Base-by-base conservation (phyloP, 2,797 vertebrate species). In the Chrysocyon brachyurus region DNA sequence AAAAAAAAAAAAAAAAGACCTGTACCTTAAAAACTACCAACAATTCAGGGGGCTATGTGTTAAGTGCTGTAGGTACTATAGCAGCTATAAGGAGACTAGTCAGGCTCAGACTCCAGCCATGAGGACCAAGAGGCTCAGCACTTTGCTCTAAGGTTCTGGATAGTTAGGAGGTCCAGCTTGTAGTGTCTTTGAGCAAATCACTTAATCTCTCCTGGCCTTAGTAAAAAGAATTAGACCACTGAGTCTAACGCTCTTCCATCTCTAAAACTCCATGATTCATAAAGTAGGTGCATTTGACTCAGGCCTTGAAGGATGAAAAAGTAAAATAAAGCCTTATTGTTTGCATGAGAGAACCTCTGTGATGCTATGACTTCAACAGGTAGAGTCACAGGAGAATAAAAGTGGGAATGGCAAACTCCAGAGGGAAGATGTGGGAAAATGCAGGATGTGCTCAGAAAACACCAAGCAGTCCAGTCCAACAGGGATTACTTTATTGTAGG, bases 301-400 rank as follows among this genome's bases (percentile, higher is more conserved):
- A 86, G 66, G 10, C 52, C n/a, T 94, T 78, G 15, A 92, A 96
- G 57, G 52, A 54, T 75, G 49, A 49, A 75, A 91, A 96, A 87
- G 93, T 78, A 83, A 81, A 75, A 83, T 85, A n/a, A 68, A 94
- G 33, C 21, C 36, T 79, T 68, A 52, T n/a, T 15, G 24, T 77
- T 84, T 84, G 70, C 78, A 54, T 22, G 14, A 61, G 64, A 93
- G 36, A 73, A 28, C 7, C 26, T 88, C 22, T 77, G 52, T 14
- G 6, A 12, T 28, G 22, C 63, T 79, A n/a, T 49, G 3, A 81
- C 83, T 81, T 87, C 36, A 64, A 66, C 61, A 86, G 75, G 54
- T 22, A 19, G 31, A 57, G 40, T 49, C 26, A 2, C 2, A 3
- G 17, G 19, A 49, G 46, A 28, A 10, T n/a, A 73, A 24, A 94